Base-by-base conservation (phyloP, 2,888 invertebrate genomes). In the Latheticus oryzae region DNA sequence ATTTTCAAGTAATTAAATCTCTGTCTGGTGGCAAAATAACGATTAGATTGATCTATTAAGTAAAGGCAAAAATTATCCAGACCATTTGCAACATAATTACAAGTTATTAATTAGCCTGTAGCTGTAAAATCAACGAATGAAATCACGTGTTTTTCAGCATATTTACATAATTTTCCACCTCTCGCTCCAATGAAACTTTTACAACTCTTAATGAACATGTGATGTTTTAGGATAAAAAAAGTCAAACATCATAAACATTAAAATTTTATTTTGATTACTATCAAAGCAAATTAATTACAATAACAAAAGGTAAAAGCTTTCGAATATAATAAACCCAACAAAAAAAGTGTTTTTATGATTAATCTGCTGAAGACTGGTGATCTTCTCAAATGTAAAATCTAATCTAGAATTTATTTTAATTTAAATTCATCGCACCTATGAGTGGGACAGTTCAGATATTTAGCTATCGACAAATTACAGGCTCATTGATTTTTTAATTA, bases 301-400 rank as follows among this genome's bases (percentile, higher is more conserved):
- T 30, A 45, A 45, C 45, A 45, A 45, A n/a, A 45, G 45, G 45
- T 45, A 45, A 45, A 45, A 45, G 45, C 12, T 45, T 30, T 45
- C n/a, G 11, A 12, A 28, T 19, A 13, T 30, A 9, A 30, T 45
- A 45, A 45, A 45, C n/a, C n/a, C n/a, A n/a, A n/a, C n/a, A n/a
- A n/a, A n/a, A n/a, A n/a, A n/a, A n/a, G n/a, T n/a, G n/a, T n/a
- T n/a, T n/a, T n/a, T n/a, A n/a, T n/a, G n/a, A n/a, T n/a, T n/a
- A n/a, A n/a, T n/a, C n/a, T n/a, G n/a, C n/a, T n/a, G n/a, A 4
- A 21, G 21, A 21, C 5, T 21, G 21, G 21, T 5, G 4, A 5
- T 21, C 21, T 21, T 21, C 21, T n/a, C n/a, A n/a, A n/a, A n/a
- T n/a, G n/a, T n/a, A n/a, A n/a, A n/a, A n/a, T n/a, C n/a, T n/a